Evolutionary conservation across 30 jellyfish, hydroid and myxozoan species (phyloP).

Genomic region (Sanderia malayensis): DNA sequence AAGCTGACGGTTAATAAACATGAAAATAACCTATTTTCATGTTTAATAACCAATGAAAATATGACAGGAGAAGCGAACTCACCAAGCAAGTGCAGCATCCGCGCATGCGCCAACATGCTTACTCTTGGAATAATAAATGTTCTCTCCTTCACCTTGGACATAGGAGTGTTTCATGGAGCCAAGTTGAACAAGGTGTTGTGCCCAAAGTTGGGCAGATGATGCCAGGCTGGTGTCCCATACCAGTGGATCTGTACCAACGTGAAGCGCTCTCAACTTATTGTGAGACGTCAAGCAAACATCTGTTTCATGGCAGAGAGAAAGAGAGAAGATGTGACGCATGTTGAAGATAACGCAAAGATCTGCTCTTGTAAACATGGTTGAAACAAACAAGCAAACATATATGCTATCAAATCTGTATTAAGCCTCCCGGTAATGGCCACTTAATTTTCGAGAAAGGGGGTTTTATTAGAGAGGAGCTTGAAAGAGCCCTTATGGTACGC

Average conservation of each 20-base stretch:
- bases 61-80: too few species aligned
- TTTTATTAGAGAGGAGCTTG: too few species aligned
- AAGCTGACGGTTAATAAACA: neutral
- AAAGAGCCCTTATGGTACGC: too few species aligned
- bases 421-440: too few species aligned
- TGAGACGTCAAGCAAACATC: slow-evolving; percentile 3
- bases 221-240: slow-evolving; percentile 18
- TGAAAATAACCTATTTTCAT: neutral
- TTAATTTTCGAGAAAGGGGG: too few species aligned
- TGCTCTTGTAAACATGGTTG: too few species aligned
- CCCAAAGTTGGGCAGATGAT: neutral
- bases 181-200: neutral
- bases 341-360: too few species aligned
- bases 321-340: too few species aligned
- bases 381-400: too few species aligned
- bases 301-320: too few species aligned
- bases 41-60: too few species aligned
- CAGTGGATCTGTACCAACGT: neutral
- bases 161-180: slow-evolving; percentile 16
- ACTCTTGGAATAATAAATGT: slow-evolving; percentile 17
- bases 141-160: slow-evolving; percentile 8
- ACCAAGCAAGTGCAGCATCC: slow-evolving; percentile 12
- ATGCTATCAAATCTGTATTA: too few species aligned
- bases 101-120: slow-evolving; percentile 1
- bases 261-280: slow-evolving; percentile 6